Base-by-base conservation (phyloP, 2,113 vertebrate genomes). In the Podarcis cretensis region DNA sequence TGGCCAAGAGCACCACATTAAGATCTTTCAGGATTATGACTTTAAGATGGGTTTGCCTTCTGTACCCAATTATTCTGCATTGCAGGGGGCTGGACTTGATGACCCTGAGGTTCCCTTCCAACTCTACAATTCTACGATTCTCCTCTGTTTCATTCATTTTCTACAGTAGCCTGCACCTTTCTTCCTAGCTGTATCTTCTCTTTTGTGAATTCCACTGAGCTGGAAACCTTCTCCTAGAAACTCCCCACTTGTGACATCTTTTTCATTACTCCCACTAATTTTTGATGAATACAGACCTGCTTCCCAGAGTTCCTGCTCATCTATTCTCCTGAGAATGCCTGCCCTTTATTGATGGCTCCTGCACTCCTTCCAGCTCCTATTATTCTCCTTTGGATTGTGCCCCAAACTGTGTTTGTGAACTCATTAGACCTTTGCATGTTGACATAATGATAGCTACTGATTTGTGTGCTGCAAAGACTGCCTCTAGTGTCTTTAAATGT, bases 371-470 rank as follows among this genome's bases (percentile, higher is more conserved):
- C 57, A 20, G n/a, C 20, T 65, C 37, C 25, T 40, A 84, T 89
- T 14, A n/a, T 88, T 4, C 76, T 78, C 0, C 1, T 59, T 30
- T n/a, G 86, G 73, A 21, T 1, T 16, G 20, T 25, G 3, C 16
- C 35, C 84, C 2, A 82, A 83, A 16, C n/a, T 73, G 21, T 25
- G 35, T 1, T 23, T 79, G 20, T 27, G 83, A 5, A 71, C 35
- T 91, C 30, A 73, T 63, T 86, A 81, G 66, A 57, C 3, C 16
- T 86, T 10, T 92, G 76, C 27, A 2, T 48, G 27, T 27, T 86
- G 35, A 89, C 35, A 16, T 93, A 0, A 0, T 57, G 73, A 69
- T 48, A 82, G 78, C 1, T 0, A 2, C 18, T 81, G 16, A 86
- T 43, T 71, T 90, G 30, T 83, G 75, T 54, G 83, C 73, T 73